A percentile compares a stretch with the other conserved stretches of the same genome.
Conservation (phyloP, 2,797 vertebrate genomes). For the Anguilla anguilla region DNA sequence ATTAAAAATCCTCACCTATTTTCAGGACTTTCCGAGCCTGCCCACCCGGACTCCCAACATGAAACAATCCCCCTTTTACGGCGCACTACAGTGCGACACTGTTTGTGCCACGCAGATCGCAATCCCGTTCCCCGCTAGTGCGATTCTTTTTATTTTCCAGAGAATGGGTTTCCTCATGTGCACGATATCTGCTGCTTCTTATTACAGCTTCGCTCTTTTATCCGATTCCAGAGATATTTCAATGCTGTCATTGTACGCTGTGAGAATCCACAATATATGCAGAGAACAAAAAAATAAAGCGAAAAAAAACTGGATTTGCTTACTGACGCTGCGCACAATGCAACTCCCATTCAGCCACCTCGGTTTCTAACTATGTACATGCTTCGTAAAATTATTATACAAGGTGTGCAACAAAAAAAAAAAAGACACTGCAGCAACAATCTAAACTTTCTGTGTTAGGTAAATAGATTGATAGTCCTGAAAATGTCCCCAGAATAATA, state of each 20-base stretch:
- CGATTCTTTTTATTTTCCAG: slow-evolving; percentile 87
- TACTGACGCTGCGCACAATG: slow-evolving; percentile 44
- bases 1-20: slow-evolving; percentile 81
- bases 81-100: slow-evolving; percentile 80
- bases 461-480: neutral
- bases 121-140: slow-evolving; percentile 82
- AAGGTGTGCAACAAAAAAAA: neutral
- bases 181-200: slow-evolving; percentile 84
- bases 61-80: slow-evolving; percentile 83
- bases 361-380: neutral
- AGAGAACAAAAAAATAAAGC: slow-evolving; percentile 61
- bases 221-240: slow-evolving; percentile 82
- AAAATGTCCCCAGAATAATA: neutral
- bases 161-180: slow-evolving; percentile 85
- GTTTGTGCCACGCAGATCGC: slow-evolving; percentile 80
- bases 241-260: slow-evolving; percentile 83
- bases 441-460: neutral
- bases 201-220: slow-evolving; percentile 86
- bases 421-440: neutral
- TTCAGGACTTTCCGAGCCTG: slow-evolving; percentile 76
- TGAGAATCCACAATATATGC: slow-evolving; percentile 68
- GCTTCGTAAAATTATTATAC: neutral
- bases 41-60: slow-evolving; percentile 68
- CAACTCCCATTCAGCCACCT: slow-evolving; percentile 18
- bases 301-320: neutral